These are phyloP conservation scores for Nephrotoma guestfalica DNA, from an alignment of 2,888 invertebrate species.

Conservation along the genomic window DNA sequence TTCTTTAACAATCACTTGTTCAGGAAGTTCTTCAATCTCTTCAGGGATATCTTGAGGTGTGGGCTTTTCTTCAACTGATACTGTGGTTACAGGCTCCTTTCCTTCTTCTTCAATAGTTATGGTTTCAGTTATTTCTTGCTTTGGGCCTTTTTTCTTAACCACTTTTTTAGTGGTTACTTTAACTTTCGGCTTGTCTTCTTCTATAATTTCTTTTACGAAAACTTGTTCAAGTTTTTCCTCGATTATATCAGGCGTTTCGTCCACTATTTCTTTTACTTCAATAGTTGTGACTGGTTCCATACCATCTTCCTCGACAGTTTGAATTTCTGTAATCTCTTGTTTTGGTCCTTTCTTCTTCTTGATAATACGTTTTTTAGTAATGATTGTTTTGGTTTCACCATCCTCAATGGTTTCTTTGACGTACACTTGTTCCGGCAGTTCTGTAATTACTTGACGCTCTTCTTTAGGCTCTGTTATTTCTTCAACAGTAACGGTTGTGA, in stretches of 20 bases:
- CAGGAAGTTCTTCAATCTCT: constrained; percentile 19
- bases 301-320: constrained; percentile 29
- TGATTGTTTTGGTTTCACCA: constrained; percentile 16
- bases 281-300: constrained; percentile 20
- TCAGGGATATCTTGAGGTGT: background rate
- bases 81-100: constrained; percentile 24
- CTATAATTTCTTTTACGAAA: constrained; percentile 15
- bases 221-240: constrained; percentile 12
- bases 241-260: constrained; percentile 19
- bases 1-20: constrained; percentile 18
- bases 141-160: constrained; percentile 19
- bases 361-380: constrained; percentile 10
- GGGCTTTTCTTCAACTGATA: constrained; percentile 18
- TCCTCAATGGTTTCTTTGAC: constrained; percentile 32
- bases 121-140: constrained; percentile 26
- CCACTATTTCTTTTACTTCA: constrained; percentile 6
- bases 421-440: constrained; percentile 25
- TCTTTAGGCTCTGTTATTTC: constrained; percentile 19
- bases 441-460: constrained; percentile 21
- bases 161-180: constrained; percentile 23
- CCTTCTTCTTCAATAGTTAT: constrained; percentile 29
- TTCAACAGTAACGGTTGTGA: constrained; percentile 22
- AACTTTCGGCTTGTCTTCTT: constrained; percentile 18
- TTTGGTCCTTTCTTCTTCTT: constrained; percentile 26
- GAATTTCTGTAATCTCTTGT: constrained; percentile 25